Evolutionary conservation across 2,888 invertebrate genomes (phyloP).

Genomic region (Drosophila testacea): DNA sequence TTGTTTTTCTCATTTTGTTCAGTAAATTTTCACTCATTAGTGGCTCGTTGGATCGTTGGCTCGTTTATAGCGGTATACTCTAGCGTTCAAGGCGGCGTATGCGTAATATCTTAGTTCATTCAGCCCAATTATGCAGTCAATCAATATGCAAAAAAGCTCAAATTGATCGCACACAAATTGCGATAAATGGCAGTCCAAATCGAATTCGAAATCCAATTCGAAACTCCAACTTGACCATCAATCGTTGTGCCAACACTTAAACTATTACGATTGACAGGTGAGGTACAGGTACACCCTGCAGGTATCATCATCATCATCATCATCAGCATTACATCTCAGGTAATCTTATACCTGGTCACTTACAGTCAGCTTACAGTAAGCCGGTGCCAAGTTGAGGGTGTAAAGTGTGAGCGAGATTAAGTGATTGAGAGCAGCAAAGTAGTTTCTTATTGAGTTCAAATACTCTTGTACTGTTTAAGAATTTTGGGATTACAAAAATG

Average conservation of each 20-base stretch:
- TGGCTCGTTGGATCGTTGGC: constrained; percentile 43
- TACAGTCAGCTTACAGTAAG: neutral
- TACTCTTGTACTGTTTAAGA: too few species aligned
- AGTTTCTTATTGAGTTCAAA: neutral
- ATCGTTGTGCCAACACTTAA: constrained; percentile 34
- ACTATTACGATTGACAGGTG: constrained; percentile 15
- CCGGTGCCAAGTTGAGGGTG: neutral
- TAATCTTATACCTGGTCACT: constrained; percentile 2
- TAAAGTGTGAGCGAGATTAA: neutral
- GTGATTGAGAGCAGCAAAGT: neutral
- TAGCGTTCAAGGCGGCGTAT: constrained; percentile 46
- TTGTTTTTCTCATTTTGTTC: constrained; percentile 66
- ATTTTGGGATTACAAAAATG: neutral
- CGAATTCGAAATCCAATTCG: neutral
- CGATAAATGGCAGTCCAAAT: constrained; percentile 32
- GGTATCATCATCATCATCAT: constrained; percentile 11
- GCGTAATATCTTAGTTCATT: constrained; percentile 56
- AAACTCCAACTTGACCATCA: constrained; percentile 22
- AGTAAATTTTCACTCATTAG: constrained; percentile 74
- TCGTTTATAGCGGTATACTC: constrained; percentile 25
- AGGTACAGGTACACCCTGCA: constrained; percentile 22
- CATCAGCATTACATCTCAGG: constrained; percentile 5
- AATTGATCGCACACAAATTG: constrained; percentile 46
- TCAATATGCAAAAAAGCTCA: constrained; percentile 40
- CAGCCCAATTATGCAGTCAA: constrained; percentile 47